These are phyloP conservation scores for Apistogramma diplotaenia DNA, from an alignment of 2,113 vertebrate genomes.

Conservation along the genomic window DNA sequence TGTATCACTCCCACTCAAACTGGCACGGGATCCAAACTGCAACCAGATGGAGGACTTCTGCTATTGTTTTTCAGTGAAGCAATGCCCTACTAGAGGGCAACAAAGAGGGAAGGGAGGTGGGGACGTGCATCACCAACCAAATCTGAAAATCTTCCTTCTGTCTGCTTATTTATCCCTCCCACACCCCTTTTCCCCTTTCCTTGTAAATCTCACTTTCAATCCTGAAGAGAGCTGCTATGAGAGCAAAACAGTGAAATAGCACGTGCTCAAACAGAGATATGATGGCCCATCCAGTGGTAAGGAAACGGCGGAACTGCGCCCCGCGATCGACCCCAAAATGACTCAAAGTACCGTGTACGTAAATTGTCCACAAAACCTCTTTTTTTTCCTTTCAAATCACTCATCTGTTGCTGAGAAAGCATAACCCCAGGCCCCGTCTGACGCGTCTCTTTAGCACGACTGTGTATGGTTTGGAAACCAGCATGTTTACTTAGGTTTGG, in stretches of 20 bases:
- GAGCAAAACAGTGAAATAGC: not conserved
- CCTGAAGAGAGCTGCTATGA: not conserved
- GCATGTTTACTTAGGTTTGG: conserved; percentile 70
- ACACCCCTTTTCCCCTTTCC: too few species aligned
- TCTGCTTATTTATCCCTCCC: not conserved
- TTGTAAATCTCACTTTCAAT: not conserved
- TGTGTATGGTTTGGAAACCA: conserved; percentile 69
- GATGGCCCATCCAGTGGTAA: not conserved
- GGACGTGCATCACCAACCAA: conserved; percentile 6
- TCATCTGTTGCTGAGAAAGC: conserved; percentile 70
- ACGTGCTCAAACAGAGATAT: conserved; percentile 17
- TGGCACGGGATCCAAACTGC: conserved; percentile 59
- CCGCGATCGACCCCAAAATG: conserved; percentile 42
- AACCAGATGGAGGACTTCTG: conserved; percentile 64
- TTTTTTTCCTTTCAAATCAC: conserved; percentile 60
- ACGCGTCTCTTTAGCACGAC: conserved; percentile 47
- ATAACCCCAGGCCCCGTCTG: conserved; percentile 50
- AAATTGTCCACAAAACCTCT: conserved; percentile 65
- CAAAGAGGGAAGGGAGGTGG: not conserved
- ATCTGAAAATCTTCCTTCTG: conserved; percentile 15
- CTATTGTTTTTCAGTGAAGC: conserved; percentile 64
- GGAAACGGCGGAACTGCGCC: conserved; percentile 4
- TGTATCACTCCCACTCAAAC: conserved; percentile 48
- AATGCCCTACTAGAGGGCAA: conserved; percentile 23
- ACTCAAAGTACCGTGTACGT: conserved; percentile 52